phyloP scores from a whole-genome alignment of 1,140 invertebrate genomes.

The Carposina sasakii region DNA sequence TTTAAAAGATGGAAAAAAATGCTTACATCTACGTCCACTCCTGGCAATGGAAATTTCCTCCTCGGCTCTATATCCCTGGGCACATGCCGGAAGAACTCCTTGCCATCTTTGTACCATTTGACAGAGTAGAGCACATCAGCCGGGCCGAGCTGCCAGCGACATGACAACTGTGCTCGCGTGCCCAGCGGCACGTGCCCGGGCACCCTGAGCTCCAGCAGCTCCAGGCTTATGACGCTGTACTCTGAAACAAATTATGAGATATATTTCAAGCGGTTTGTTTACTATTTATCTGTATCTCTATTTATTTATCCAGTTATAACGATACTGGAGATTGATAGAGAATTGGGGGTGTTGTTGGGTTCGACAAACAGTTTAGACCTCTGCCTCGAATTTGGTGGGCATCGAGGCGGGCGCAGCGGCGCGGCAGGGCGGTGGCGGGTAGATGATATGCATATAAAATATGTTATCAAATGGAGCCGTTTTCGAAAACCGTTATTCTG shows the following conservation, averaged over 20 bases:
- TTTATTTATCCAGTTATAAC: no score
- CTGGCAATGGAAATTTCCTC: constrained; percentile 82
- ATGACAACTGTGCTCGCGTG: constrained; percentile 79
- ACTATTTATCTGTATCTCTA: no score
- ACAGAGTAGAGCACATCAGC: constrained; percentile 86
- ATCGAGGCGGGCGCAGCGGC: no score
- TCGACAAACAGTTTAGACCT: no score
- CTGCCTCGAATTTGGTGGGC: no score
- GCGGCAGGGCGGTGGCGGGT: no score
- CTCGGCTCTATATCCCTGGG: constrained; percentile 81
- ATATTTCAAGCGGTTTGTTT: no score
- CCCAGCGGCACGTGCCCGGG: constrained; percentile 79
- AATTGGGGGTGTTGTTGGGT: no score
- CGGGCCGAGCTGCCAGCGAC: constrained; percentile 85
- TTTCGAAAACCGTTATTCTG: no score
- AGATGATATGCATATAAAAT: no score
- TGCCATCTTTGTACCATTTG: constrained; percentile 91
- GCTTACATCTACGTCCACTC: constrained; percentile 89
- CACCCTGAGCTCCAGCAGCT: constrained; percentile 77
- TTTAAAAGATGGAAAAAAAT: constrained; percentile 20
- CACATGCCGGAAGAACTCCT: constrained; percentile 89
- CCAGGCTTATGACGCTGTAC: constrained; percentile 66
- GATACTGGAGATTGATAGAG: no score
- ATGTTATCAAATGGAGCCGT: no score
- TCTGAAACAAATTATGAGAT: constrained; percentile 24